Base-by-base conservation (phyloP, 2,888 invertebrate genomes). In the Meiosimyza platycephala region DNA sequence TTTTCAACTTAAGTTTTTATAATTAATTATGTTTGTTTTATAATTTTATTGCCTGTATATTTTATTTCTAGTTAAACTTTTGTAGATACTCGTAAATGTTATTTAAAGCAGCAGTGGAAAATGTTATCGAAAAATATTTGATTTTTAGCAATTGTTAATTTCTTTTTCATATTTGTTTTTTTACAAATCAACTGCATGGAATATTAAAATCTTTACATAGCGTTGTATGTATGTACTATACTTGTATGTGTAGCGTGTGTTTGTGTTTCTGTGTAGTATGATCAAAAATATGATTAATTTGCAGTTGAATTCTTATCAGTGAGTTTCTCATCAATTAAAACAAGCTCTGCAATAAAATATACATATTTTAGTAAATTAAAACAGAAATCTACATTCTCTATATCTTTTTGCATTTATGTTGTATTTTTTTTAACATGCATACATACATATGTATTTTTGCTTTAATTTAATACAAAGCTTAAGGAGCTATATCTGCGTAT, bases 21-120 rank as follows among this genome's bases (percentile, higher is more conserved):
- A 51, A 12, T 50, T 51, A 50, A n/a, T 64, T 50, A 55, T 55
- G 12, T 15, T 63, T 22, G 15, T 9, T 63, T 63, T 47, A n/a
- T 55, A 54, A 40, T 51, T 62, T 70, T 70, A 70, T 70, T 70
- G 69, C 69, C 69, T 51, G 69, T 70, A 51, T 62, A 40, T 62
- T 70, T 62, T 47, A 62, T 52, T 60, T 52, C 28, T 57, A 11
- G 33, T 12, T 33, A 59, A 63, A 9, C 40, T 63, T n/a, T n/a
- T n/a, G 48, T 47, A 18, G n/a, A 47, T 18, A 18, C 18, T 47
- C 13, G 18, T 48, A 63, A 63, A 63, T 63, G 63, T 63, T 66
- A 28, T 51, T 51, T 70, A 55, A 69, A 70, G 69, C 69, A 70
- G 69, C 62, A 62, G 69, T 70, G 69, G 60, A 70, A 70, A 70